Conservation (phyloP, 2,797 vertebrate genomes). For the Euthynnus affinis region DNA sequence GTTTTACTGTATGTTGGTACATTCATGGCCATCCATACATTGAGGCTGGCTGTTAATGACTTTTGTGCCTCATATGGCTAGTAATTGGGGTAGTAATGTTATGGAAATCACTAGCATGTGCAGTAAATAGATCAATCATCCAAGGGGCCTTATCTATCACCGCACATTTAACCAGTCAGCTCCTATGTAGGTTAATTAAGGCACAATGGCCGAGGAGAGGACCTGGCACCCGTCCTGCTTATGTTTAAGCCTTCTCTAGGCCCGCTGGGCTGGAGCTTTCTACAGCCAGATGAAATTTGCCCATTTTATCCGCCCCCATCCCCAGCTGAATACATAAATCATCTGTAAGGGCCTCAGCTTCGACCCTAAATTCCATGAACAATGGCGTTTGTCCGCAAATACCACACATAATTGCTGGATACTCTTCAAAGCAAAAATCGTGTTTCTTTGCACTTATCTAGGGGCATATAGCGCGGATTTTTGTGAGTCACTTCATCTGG, state of each 20-base stretch:
- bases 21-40: constrained; percentile 59
- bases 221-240: constrained; percentile 86
- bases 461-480: constrained; percentile 73
- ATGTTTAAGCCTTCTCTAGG: constrained; percentile 84
- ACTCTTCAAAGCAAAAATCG: constrained; percentile 73
- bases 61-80: constrained; percentile 72
- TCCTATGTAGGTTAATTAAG: constrained; percentile 89
- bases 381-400: constrained; percentile 80
- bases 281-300: constrained; percentile 84
- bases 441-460: constrained; percentile 74
- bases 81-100: constrained; percentile 79
- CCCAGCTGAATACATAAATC: constrained; percentile 85
- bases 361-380: constrained; percentile 82
- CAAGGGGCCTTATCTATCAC: constrained; percentile 87
- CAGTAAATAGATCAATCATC: constrained; percentile 88
- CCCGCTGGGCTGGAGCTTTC: constrained; percentile 83
- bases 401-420: constrained; percentile 79
- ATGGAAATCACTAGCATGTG: constrained; percentile 84
- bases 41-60: constrained; percentile 59
- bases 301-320: constrained; percentile 78
- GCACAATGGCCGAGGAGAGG: constrained; percentile 85
- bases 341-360: constrained; percentile 76
- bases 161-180: constrained; percentile 86
- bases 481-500: constrained; percentile 71
- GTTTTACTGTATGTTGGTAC: constrained; percentile 28